Conservation (phyloP, 2,888 invertebrate species). For the Troilus luridus region DNA sequence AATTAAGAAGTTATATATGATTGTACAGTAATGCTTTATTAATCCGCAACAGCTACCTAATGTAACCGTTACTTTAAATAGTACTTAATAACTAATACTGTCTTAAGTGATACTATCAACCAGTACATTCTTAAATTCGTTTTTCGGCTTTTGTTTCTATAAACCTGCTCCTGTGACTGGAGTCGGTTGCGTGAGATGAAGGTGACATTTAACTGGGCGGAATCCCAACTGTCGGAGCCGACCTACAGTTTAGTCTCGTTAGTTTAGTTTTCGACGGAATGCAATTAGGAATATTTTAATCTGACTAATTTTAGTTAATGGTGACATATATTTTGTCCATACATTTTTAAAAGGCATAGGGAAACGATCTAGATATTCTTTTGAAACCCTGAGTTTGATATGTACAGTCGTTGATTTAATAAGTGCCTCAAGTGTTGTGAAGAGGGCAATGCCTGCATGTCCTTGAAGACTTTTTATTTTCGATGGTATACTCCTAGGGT, state of each 20-base stretch:
- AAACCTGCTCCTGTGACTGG: neutral
- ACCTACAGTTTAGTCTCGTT: neutral
- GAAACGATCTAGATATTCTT: too few relatives aligned
- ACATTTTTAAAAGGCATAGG: too few relatives aligned
- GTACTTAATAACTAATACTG: too few relatives aligned
- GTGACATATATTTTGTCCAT: too few relatives aligned
- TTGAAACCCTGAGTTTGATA: too few relatives aligned
- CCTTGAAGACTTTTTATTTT: neutral
- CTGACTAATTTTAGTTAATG: neutral
- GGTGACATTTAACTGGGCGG: neutral
- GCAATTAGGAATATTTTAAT: neutral
- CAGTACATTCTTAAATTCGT: neutral
- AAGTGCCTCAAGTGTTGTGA: neutral
- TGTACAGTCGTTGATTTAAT: too few relatives aligned
- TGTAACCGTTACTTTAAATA: too few relatives aligned
- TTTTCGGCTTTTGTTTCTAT: neutral
- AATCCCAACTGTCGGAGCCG: neutral
- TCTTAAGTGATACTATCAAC: too few relatives aligned
- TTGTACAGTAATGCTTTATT: too few relatives aligned
- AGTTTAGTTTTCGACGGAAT: neutral
- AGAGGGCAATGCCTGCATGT: neutral
- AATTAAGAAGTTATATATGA: too few relatives aligned
- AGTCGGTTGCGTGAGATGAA: neutral
- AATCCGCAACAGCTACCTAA: too few relatives aligned
- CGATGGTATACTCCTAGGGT: neutral